Conservation (phyloP, 2,888 invertebrate genomes). For the Eristalinus sepulchralis region DNA sequence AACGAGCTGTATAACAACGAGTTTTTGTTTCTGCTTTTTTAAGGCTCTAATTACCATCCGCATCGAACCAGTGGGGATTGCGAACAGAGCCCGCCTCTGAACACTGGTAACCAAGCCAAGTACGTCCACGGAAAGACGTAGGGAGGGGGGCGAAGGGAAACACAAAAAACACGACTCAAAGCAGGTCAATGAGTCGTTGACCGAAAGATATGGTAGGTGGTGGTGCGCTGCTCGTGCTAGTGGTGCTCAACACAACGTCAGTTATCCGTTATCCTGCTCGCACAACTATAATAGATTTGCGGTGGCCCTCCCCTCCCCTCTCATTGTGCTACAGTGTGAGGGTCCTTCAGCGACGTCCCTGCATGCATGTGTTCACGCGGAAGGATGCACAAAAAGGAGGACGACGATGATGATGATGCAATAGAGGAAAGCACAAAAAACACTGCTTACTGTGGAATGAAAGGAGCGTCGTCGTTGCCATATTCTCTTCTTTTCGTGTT, state of each 20-base stretch:
- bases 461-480: neutral
- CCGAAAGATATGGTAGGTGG: constrained; percentile 64
- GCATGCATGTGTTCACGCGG: neutral
- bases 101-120: constrained; percentile 42
- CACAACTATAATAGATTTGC: constrained; percentile 34
- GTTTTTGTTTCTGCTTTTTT: neutral
- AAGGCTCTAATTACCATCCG: constrained; percentile 65
- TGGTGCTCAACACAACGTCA: neutral
- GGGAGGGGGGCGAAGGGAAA: neutral
- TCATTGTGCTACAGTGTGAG: constrained; percentile 11
- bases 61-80: constrained; percentile 51
- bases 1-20: neutral
- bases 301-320: neutral
- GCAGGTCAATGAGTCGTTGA: constrained; percentile 71
- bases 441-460: constrained; percentile 29
- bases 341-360: constrained; percentile 23
- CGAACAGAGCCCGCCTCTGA: constrained; percentile 32
- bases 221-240: constrained; percentile 17
- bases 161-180: constrained; percentile 44
- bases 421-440: constrained; percentile 39
- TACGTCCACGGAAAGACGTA: too few species aligned
- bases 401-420: constrained; percentile 43
- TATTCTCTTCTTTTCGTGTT: neutral
- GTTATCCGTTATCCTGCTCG: constrained; percentile 7
- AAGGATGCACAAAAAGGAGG: neutral